phyloP scores from a whole-genome alignment of 2,888 invertebrate genomes.

The Aporophyla nigra region DNA sequence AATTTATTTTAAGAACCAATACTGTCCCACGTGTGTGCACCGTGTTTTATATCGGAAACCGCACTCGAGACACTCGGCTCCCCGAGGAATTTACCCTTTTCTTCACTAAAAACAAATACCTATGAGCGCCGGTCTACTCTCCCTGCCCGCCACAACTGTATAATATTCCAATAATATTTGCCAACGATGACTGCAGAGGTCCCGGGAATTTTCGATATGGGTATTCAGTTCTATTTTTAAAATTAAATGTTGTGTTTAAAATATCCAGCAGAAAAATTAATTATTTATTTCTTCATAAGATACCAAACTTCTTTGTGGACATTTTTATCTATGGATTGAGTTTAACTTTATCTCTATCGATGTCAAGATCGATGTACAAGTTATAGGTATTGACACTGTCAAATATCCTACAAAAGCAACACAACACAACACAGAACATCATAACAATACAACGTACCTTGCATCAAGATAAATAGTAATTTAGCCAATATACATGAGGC shows the following conservation, averaged over 20 bases:
- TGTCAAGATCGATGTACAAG: background rate
- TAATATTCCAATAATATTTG: constrained; percentile 71
- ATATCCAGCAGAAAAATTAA: constrained; percentile 8
- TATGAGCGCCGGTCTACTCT: constrained; percentile 59
- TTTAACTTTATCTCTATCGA: too few relatives aligned
- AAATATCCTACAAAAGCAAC: constrained; percentile 27
- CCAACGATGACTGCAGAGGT: constrained; percentile 64
- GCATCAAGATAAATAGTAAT: background rate
- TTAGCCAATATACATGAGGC: background rate
- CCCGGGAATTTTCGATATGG: constrained; percentile 24
- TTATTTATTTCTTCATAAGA: background rate
- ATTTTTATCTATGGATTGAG: background rate
- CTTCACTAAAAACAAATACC: constrained; percentile 74
- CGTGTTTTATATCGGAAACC: constrained; percentile 68
- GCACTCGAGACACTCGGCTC: constrained; percentile 63
- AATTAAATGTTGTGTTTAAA: constrained; percentile 36
- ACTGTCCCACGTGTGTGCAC: constrained; percentile 67
- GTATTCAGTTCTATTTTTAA: constrained; percentile 33
- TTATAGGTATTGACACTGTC: constrained; percentile 14
- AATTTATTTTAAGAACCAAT: constrained; percentile 63
- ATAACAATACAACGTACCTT: background rate
- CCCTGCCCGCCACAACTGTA: constrained; percentile 64
- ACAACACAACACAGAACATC: background rate
- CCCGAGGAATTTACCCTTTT: constrained; percentile 75
- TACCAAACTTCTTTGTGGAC: background rate